phyloP scores from a whole-genome alignment of 2,888 invertebrate genomes.

The Clitarchus hookeri region DNA sequence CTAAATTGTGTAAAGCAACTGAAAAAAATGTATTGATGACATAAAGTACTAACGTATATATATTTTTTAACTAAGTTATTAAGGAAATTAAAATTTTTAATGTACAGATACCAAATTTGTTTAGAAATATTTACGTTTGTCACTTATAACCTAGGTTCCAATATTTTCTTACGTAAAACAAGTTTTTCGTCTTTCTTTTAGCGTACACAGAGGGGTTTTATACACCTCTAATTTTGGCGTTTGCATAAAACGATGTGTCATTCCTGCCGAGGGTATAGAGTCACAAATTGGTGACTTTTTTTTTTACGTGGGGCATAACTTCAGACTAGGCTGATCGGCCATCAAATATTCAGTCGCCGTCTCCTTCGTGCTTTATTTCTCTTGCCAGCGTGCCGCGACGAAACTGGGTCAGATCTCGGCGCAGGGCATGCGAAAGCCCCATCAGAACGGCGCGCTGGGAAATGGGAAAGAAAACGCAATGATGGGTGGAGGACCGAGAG shows the following conservation, averaged over 20 bases:
- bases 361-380: background rate
- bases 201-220: too few species aligned
- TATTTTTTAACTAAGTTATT: too few species aligned
- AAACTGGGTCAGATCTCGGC: background rate
- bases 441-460: background rate
- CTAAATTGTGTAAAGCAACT: too few species aligned
- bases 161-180: too few species aligned
- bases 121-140: too few species aligned
- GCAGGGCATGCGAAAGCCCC: constrained; percentile 5
- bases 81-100: too few species aligned
- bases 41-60: too few species aligned
- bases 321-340: background rate
- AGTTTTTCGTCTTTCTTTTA: too few species aligned
- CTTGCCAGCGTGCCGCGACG: background rate
- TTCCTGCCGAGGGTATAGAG: background rate
- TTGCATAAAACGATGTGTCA: background rate
- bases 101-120: too few species aligned
- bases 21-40: too few species aligned
- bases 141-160: too few species aligned
- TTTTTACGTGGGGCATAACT: background rate
- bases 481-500: background rate
- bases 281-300: background rate
- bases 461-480: background rate
- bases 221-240: too few species aligned
- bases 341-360: background rate